Conservation (phyloP, 2,888 invertebrate species). For the Chloromyia formosa region DNA sequence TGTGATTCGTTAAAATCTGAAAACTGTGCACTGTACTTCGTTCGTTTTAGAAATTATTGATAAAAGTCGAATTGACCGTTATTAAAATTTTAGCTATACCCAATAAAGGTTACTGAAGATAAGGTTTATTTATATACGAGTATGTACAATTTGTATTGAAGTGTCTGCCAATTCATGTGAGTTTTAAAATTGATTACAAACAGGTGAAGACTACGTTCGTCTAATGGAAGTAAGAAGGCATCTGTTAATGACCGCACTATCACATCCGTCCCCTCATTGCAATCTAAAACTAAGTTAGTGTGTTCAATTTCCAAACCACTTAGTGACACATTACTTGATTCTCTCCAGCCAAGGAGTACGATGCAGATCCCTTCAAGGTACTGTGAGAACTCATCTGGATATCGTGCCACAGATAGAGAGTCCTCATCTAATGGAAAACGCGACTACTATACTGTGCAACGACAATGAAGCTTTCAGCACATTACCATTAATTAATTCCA, state of each 20-base stretch:
- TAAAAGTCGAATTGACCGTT: too few species aligned
- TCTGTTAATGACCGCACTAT: too few species aligned
- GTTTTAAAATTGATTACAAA: too few species aligned
- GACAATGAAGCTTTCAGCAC: constrained; percentile 46
- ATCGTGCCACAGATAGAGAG: neutral
- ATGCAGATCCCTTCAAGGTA: neutral
- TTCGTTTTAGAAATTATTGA: neutral
- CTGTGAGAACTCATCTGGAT: constrained; percentile 11
- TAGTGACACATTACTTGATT: neutral
- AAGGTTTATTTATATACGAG: too few species aligned
- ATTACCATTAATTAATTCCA: constrained; percentile 60
- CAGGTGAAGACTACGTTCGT: too few species aligned
- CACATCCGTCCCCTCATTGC: too few species aligned
- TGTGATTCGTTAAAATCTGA: neutral
- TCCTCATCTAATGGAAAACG: constrained; percentile 35
- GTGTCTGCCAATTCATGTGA: too few species aligned
- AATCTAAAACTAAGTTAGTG: too few species aligned
- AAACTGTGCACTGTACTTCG: neutral
- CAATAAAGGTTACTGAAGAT: too few species aligned
- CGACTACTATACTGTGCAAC: constrained; percentile 29
- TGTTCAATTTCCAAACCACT: neutral
- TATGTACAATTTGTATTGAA: too few species aligned
- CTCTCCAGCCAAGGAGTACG: neutral
- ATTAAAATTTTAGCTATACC: too few species aligned
- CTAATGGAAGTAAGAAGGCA: too few species aligned